These are phyloP conservation scores for Megalurothrips usitatus DNA, from an alignment of 2,888 invertebrate species.

Conservation along the genomic window DNA sequence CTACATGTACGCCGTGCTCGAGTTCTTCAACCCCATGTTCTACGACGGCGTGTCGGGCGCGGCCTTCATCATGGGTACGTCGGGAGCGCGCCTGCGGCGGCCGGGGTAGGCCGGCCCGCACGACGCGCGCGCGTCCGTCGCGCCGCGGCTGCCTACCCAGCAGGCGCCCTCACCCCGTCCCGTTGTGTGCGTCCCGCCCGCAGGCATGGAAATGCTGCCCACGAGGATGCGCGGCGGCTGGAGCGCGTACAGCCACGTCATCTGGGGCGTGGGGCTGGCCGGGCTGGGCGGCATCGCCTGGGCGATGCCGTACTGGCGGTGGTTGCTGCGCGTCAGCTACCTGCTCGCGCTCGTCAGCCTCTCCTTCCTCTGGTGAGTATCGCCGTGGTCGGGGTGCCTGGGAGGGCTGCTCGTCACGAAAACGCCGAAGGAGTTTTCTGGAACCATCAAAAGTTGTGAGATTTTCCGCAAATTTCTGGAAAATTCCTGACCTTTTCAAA, in stretches of 20 bases:
- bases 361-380: constrained; percentile 57
- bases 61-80: constrained; percentile 65
- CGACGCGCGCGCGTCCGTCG: no score
- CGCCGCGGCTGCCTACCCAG: not conserved
- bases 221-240: constrained; percentile 40
- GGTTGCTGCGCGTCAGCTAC: constrained; percentile 60
- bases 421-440: no score
- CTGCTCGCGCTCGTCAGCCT: constrained; percentile 63
- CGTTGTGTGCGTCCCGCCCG: not conserved
- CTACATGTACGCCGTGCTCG: constrained; percentile 62
- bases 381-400: no score
- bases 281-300: constrained; percentile 57
- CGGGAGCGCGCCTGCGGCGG: not conserved
- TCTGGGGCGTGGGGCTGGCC: constrained; percentile 62
- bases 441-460: no score
- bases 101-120: no score
- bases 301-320: constrained; percentile 63
- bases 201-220: constrained; percentile 43
- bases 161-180: not conserved
- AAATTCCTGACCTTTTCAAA: no score
- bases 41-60: constrained; percentile 68
- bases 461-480: no score
- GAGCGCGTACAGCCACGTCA: constrained; percentile 52
- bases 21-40: constrained; percentile 65
- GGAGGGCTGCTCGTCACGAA: no score